Base-by-base conservation (phyloP, 92 coral and sea anemone genomes). In the Porites cylindrica region DNA sequence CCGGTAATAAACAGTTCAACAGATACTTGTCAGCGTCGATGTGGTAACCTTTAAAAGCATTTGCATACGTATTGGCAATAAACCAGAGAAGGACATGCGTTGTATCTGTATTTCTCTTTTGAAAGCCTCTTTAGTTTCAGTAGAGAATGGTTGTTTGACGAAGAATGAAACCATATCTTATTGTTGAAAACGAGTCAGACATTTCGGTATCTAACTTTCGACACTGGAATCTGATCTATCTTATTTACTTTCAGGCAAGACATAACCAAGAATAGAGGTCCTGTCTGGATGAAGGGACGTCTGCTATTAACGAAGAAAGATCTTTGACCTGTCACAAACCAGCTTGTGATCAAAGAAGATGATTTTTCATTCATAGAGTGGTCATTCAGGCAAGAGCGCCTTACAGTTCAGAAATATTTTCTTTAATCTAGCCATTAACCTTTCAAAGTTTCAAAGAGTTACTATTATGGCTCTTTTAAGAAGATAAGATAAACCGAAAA, bases 211-310 rank as follows among this genome's bases (percentile, higher is more conserved):
- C 11, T 70, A 9, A 38, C 13, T 58, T 54, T 82, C 58, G 71
- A 29, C 38, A n/a, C 16, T 38, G 23, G 38, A 70, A 51, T 26
- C 53, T 81, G n/a, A 62, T 60, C n/a, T 6, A 69, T 58, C 59
- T 38, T 82, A 23, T 82, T 70, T 70, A 24, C 69, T 59, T 82
- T 82, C 78, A 70, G 86, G 85, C 38, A 66, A 58, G 58, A 29
- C 77, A 18, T 13, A 51, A 23, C 24, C 21, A 29, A 68, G 85
- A 52, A 54, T 8, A 69, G 51, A 54, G 29, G 66, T 53, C 3
- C 61, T 67, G n/a, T 26, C 85, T 52, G 76, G 76, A 9, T 56
- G 70, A 38, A 10, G 10, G 58, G 12, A 11, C 59, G 0, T 8
- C 43, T 1, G 43, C 60, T 16, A 32, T 26, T 32, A 71, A 0